Evolutionary conservation across 2,888 invertebrate genomes (phyloP).

Genomic region (Gibbula magus): DNA sequence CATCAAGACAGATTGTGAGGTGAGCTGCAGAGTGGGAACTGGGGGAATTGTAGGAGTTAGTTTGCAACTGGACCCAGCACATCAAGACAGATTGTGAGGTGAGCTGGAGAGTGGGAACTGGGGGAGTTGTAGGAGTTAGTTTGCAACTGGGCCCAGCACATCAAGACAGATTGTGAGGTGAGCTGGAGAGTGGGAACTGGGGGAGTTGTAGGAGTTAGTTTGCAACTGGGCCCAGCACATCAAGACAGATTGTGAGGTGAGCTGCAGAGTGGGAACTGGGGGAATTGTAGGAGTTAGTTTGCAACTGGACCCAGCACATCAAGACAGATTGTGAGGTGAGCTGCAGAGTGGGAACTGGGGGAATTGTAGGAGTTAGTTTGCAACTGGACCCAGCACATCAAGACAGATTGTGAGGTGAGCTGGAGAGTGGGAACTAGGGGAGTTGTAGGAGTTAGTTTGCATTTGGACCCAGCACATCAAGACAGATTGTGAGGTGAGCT

Average conservation of each 20-base stretch:
- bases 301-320: conserved; percentile 85
- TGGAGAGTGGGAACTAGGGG: not conserved
- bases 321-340: conserved; percentile 82
- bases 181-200: conserved; percentile 23
- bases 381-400: conserved; percentile 86
- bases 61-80: conserved; percentile 82
- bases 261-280: not conserved
- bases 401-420: conserved; percentile 81
- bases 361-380: not conserved
- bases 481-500: conserved; percentile 80
- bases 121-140: not conserved
- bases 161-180: conserved; percentile 83
- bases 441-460: not conserved
- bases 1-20: conserved; percentile 85
- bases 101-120: conserved; percentile 30
- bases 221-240: conserved; percentile 85
- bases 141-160: conserved; percentile 84
- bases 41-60: not conserved
- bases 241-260: conserved; percentile 82
- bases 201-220: not conserved
- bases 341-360: not conserved
- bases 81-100: conserved; percentile 85
- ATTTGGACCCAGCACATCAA: conserved; percentile 87
- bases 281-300: not conserved
- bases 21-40: conserved; percentile 56